These are phyloP conservation scores for Augochlorella aurata DNA, from an alignment of 2,888 invertebrate species.

Conservation along the genomic window DNA sequence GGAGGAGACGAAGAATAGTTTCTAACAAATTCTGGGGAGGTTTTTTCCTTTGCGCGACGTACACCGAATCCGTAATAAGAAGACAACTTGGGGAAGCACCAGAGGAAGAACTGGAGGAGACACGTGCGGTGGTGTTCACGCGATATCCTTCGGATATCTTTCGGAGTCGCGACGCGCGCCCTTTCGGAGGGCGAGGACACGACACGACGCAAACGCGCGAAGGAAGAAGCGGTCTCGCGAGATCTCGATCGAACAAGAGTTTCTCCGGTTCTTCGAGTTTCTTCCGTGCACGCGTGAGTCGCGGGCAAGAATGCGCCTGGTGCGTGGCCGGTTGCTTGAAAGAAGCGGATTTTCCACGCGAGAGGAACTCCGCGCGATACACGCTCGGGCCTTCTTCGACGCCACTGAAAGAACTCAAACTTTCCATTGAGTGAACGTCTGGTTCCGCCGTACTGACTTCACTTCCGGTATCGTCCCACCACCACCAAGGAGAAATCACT, in stretches of 20 bases:
- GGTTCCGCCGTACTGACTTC: slow-evolving; percentile 80
- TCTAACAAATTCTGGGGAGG: slow-evolving; percentile 11
- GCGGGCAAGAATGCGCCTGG: slow-evolving; percentile 53
- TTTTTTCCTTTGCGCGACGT: slow-evolving; percentile 4
- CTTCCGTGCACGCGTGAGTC: slow-evolving; percentile 57
- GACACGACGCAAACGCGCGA: not conserved
- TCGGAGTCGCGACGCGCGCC: not conserved
- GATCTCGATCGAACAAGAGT: slow-evolving; percentile 20
- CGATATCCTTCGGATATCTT: not conserved
- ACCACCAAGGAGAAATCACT: slow-evolving; percentile 64
- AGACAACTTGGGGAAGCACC: not conserved
- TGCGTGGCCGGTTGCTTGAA: slow-evolving; percentile 31
- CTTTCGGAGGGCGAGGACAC: not conserved
- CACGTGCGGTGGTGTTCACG: not conserved
- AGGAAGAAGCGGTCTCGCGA: slow-evolving; percentile 5
- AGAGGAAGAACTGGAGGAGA: not conserved
- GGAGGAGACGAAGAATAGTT: not conserved
- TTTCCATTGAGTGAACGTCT: slow-evolving; percentile 81
- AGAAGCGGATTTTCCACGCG: slow-evolving; percentile 62
- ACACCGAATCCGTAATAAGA: not conserved
- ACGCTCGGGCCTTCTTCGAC: slow-evolving; percentile 67
- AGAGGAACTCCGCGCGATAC: slow-evolving; percentile 34
- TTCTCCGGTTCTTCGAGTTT: slow-evolving; percentile 45
- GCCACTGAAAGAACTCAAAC: slow-evolving; percentile 77
- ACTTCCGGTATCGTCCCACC: slow-evolving; percentile 79